phyloP scores from a whole-genome alignment of 1,140 invertebrate genomes.

The Drosophila orosa region DNA sequence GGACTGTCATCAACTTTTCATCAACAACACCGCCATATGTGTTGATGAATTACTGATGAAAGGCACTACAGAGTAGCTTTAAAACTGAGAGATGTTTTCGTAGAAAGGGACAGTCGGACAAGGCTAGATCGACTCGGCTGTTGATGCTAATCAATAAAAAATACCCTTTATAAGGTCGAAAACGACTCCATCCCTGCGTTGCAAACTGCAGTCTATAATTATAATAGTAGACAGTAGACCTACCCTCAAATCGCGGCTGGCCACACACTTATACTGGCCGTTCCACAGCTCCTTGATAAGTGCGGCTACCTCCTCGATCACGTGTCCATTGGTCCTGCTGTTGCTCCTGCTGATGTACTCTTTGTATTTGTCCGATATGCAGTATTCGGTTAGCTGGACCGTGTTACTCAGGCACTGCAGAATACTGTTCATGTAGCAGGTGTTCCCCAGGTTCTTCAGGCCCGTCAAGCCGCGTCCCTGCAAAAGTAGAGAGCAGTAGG shows the following conservation, averaged over 20 bases:
- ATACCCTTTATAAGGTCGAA: too few relatives aligned
- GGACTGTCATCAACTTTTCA: too few relatives aligned
- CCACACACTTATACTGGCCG: constrained; percentile 91
- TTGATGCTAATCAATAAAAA: too few relatives aligned
- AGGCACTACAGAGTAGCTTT: too few relatives aligned
- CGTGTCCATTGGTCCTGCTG: constrained; percentile 87
- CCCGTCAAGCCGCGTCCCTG: constrained; percentile 91
- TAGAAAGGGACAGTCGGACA: too few relatives aligned
- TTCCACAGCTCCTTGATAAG: constrained; percentile 91
- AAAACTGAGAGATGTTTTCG: too few relatives aligned
- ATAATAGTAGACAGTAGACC: too few relatives aligned
- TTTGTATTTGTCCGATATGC: constrained; percentile 88
- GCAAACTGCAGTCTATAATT: too few relatives aligned
- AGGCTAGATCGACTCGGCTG: too few relatives aligned
- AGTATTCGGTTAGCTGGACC: constrained; percentile 89
- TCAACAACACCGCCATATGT: too few relatives aligned
- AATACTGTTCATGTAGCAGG: constrained; percentile 99
- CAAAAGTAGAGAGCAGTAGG: constrained; percentile 65
- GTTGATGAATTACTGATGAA: too few relatives aligned
- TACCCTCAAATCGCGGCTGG: constrained; percentile 89
- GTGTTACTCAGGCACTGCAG: constrained; percentile 96
- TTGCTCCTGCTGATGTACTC: constrained; percentile 86
- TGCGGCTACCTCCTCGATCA: constrained; percentile 90
- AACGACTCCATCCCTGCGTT: too few relatives aligned
- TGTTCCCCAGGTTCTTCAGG: constrained; percentile 95